phyloP scores from a whole-genome alignment of 1,140 invertebrate species.

The Bombus fervidus region DNA sequence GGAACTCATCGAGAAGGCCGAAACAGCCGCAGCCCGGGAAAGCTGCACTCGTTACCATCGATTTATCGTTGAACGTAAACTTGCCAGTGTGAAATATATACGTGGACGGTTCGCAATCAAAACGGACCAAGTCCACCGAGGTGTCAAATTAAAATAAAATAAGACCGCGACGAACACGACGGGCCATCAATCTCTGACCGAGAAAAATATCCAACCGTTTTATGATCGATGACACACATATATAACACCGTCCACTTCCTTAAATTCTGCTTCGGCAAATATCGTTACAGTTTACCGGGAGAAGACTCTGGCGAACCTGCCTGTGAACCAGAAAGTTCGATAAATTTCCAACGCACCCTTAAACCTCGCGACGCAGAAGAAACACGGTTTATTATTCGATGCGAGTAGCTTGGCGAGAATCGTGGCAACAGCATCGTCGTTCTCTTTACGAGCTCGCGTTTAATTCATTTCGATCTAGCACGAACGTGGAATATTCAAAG shows the following conservation, averaged over 20 bases:
- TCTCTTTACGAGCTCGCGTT: neutral
- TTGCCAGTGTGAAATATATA: conserved; percentile 19
- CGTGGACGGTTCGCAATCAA: conserved; percentile 11
- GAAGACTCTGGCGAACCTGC: neutral
- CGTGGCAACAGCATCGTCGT: neutral
- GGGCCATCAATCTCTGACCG: neutral
- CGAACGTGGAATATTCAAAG: neutral
- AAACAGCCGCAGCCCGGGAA: neutral
- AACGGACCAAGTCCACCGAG: conserved; percentile 28
- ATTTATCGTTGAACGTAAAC: conserved; percentile 50
- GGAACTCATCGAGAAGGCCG: conserved; percentile 21
- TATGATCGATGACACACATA: neutral
- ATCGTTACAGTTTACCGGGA: neutral
- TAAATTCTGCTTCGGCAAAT: neutral
- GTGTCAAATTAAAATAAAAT: conserved; percentile 42
- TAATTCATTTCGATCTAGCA: conserved; percentile 17
- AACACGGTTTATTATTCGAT: neutral
- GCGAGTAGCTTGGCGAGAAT: too few species aligned
- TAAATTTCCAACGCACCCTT: neutral
- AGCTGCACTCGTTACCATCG: conserved; percentile 40
- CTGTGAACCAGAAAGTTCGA: neutral
- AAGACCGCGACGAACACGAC: neutral
- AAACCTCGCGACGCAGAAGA: neutral
- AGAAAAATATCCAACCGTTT: neutral
- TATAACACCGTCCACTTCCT: neutral